Base-by-base conservation (phyloP, 2,113 vertebrate genomes). In the Eolophus roseicapilla region DNA sequence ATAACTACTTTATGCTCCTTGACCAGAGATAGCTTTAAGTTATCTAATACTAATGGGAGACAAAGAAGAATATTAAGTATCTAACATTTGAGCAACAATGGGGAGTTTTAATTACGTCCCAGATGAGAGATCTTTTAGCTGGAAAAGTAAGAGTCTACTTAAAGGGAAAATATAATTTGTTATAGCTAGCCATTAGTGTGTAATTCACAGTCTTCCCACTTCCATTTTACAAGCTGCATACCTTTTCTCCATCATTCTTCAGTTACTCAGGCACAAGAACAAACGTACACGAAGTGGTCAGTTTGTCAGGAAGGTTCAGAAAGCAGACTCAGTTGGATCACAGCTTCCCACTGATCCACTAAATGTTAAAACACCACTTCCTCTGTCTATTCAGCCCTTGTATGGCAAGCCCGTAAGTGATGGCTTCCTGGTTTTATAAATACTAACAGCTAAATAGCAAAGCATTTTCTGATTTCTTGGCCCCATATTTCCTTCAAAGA, bases 351-450 rank as follows among this genome's bases (percentile, higher is more conserved):
- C 76, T 62, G 62, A 90, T 67, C 60, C 33, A 14, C 82, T 68
- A 90, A 93, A 70, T 90, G 55, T 60, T 86, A 57, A 64, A 94
- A 55, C 75, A 70, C 0, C 0, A 88, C 86, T 92, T 95, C 93
- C 95, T 88, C 82, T 93, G 79, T 78, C 96, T 90, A n/a, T 83
- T 81, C 90, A 93, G 90, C 77, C 82, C 44, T 63, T 47, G 76
- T 24, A 50, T 68, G 81, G 84, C 87, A 86, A 94, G 86, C 8
- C 43, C 3, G 0, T 94, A 96, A 96, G 80, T 92, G 80, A 96
- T 95, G 81, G 76, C 73, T 96, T 96, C 96, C 96, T 93, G 88
- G 75, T 84, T 93, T 93, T 90, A 88, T 94, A 94, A 96, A 94
- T 91, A 88, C 76, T 60, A 52, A 75, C 78, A 92, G 50, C 90